Conservation (phyloP, 2,888 invertebrate genomes). For the Brenthis ino region DNA sequence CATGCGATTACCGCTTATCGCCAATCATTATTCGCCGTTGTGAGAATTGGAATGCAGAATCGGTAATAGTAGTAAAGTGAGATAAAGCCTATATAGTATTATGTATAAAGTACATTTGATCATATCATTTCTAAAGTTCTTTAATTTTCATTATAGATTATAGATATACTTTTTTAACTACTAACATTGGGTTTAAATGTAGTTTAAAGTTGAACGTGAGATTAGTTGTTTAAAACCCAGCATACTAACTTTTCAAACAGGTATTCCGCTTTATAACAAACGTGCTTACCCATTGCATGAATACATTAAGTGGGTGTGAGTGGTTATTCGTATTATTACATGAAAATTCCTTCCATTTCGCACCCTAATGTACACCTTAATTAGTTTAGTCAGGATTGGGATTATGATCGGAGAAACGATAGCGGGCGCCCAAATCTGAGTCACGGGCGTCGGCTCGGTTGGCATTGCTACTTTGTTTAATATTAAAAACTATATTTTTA, state of each 20-base stretch:
- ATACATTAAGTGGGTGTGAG: slow-evolving; percentile 25
- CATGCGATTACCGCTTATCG: slow-evolving; percentile 38
- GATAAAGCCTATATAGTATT: slow-evolving; percentile 5
- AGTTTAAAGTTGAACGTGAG: not conserved
- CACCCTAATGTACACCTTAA: slow-evolving; percentile 69
- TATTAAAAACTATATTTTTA: no score
- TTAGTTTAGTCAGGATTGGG: slow-evolving; percentile 63
- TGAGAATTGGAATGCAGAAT: slow-evolving; percentile 37
- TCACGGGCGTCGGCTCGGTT: slow-evolving; percentile 58
- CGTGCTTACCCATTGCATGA: slow-evolving; percentile 18
- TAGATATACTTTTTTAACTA: not conserved
- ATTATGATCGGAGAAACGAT: slow-evolving; percentile 64
- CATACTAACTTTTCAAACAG: slow-evolving; percentile 5
- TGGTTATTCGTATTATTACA: slow-evolving; percentile 48
- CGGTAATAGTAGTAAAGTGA: slow-evolving; percentile 29
- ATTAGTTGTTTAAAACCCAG: not conserved
- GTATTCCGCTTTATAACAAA: slow-evolving; percentile 2
- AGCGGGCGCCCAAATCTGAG: slow-evolving; percentile 65
- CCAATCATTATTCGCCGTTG: slow-evolving; percentile 36
- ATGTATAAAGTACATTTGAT: not conserved
- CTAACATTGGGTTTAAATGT: no score
- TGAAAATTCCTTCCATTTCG: slow-evolving; percentile 58
- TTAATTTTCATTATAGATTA: not conserved
- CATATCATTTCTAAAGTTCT: not conserved
- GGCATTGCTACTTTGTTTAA: slow-evolving; percentile 10